Conservation (phyloP, 1,140 invertebrate species). For the Zaprionus davidi region DNA sequence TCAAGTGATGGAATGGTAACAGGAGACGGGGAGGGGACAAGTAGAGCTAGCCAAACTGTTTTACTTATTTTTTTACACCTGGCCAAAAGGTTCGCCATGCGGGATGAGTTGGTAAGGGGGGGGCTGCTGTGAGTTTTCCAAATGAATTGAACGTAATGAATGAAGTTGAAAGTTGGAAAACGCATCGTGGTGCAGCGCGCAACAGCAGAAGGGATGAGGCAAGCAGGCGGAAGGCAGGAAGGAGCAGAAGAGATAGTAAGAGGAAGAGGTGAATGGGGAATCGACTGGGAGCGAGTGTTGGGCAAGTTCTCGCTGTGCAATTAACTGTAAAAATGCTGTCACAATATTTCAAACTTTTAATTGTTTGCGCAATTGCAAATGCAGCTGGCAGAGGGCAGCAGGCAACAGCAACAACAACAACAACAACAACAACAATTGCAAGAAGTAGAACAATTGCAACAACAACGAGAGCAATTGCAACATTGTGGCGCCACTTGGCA, state of each 20-base stretch:
- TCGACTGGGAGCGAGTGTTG: not conserved
- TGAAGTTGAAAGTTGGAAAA: slow-evolving; percentile 36
- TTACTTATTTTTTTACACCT: not conserved
- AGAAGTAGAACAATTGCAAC: not conserved
- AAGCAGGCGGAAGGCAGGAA: not conserved
- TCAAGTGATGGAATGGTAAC: not conserved
- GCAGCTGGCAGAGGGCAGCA: not conserved
- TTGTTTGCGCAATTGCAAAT: slow-evolving; percentile 78
- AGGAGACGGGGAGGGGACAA: not conserved
- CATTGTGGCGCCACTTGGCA: slow-evolving; percentile 38
- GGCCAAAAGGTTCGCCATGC: too few relatives aligned
- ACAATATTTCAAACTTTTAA: slow-evolving; percentile 82
- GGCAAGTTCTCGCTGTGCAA: slow-evolving; percentile 53
- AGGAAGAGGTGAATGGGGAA: not conserved
- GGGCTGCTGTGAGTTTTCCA: slow-evolving; percentile 49
- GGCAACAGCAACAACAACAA: slow-evolving; percentile 3
- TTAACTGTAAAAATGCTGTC: slow-evolving; percentile 80
- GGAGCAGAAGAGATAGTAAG: not conserved
- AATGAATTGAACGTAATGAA: slow-evolving; percentile 72
- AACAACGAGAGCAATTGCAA: slow-evolving; percentile 17
- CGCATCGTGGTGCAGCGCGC: not conserved
- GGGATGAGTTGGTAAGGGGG: too few relatives aligned
- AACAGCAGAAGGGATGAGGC: too few relatives aligned
- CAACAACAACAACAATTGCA: not conserved
- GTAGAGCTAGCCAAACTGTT: not conserved